Percentiles rank a stretch among this genome's conserved stretches.
Evolutionary conservation across 2,113 vertebrate species (phyloP).

Genomic region (Melospiza melodia): DNA sequence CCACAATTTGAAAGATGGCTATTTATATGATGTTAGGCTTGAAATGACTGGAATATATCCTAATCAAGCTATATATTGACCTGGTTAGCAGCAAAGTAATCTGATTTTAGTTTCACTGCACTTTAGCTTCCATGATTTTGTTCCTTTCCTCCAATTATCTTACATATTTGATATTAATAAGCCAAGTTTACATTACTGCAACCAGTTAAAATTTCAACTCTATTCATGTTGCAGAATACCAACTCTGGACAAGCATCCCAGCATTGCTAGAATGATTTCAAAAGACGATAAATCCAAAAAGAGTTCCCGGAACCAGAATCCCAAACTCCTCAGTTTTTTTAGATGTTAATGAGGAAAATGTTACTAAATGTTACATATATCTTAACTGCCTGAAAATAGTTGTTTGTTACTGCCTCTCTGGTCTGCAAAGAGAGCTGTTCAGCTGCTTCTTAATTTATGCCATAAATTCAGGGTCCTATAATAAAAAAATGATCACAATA

Average conservation of each 20-base stretch:
- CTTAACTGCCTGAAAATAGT: neutral
- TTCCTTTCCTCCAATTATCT: conserved; percentile 2
- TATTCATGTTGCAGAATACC: neutral
- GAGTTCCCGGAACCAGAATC: neutral
- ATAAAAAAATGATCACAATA: neutral
- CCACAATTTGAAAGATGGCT: neutral
- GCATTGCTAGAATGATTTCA: neutral
- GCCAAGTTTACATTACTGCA: neutral
- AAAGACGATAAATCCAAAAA: neutral
- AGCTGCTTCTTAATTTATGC: neutral
- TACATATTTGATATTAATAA: conserved; percentile 9
- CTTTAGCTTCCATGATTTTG: conserved; percentile 3
- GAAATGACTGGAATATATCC: conserved; percentile 23
- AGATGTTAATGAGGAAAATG: neutral
- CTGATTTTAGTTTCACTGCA: conserved; percentile 25
- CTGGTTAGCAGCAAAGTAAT: conserved; percentile 37
- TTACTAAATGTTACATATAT: neutral
- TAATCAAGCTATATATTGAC: conserved; percentile 28
- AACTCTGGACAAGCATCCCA: neutral
- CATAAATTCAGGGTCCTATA: neutral
- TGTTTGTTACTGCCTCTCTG: neutral
- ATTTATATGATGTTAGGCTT: conserved; percentile 22
- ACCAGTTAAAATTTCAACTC: neutral
- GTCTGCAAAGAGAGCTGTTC: neutral
- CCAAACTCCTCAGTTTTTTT: neutral